phyloP scores from a whole-genome alignment of 2,113 vertebrate genomes.

The Panthera leo region DNA sequence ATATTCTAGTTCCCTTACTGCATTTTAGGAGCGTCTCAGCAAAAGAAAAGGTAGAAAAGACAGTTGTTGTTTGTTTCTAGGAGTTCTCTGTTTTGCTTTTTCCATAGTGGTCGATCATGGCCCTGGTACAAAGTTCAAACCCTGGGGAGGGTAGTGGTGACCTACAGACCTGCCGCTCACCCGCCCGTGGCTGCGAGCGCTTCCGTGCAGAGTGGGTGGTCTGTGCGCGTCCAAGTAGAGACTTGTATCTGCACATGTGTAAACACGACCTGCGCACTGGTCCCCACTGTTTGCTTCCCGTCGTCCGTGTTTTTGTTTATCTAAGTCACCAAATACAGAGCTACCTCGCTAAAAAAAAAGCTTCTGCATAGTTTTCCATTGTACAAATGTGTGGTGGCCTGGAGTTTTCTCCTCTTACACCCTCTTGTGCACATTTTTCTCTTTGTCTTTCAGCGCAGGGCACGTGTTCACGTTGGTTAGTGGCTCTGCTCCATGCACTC shows the following conservation, averaged over 20 bases:
- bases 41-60: not conserved
- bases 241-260: not conserved
- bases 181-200: not conserved
- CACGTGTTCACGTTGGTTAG: not conserved
- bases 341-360: not conserved
- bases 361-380: not conserved
- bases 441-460: not conserved
- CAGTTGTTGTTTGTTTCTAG: not conserved
- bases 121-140: not conserved
- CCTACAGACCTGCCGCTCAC: too few relatives aligned
- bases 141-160: too few relatives aligned
- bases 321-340: not conserved
- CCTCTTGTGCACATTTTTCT: not conserved
- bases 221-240: not conserved
- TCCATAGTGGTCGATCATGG: not conserved
- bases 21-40: not conserved
- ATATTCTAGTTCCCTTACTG: not conserved
- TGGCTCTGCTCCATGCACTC: not conserved
- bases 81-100: not conserved
- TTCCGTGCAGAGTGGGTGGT: fast-evolving
- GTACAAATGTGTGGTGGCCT: not conserved
- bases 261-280: too few relatives aligned
- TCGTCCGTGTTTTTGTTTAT: not conserved
- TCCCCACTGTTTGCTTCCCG: not conserved
- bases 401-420: not conserved